Evolutionary conservation across 2,888 invertebrate species (phyloP).

Genomic region (Drosophila ustulata): DNA sequence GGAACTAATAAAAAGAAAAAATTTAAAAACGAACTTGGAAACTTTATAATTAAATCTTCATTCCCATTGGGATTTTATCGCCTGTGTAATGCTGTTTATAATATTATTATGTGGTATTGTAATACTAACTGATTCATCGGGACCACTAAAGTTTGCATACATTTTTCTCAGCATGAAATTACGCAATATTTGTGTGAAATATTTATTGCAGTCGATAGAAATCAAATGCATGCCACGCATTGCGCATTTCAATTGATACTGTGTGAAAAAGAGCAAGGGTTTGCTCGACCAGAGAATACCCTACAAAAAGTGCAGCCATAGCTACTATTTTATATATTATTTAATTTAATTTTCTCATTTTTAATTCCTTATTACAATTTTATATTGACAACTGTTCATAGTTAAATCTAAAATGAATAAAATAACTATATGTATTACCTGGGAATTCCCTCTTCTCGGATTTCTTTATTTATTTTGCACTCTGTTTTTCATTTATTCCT

Average conservation of each 20-base stretch:
- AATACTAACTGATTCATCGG: slow-evolving; percentile 1
- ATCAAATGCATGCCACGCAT: not conserved
- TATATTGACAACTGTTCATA: too few species aligned
- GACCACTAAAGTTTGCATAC: not conserved
- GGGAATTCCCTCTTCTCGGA: too few species aligned
- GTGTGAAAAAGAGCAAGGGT: not conserved
- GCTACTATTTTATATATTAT: too few species aligned
- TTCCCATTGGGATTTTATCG: not conserved
- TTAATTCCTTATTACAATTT: too few species aligned
- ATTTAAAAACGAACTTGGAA: slow-evolving; percentile 7
- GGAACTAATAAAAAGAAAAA: slow-evolving; percentile 26
- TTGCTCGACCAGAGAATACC: not conserved
- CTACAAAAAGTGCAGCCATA: not conserved
- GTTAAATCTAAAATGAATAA: too few species aligned
- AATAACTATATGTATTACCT: too few species aligned
- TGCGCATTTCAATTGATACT: slow-evolving; percentile 1
- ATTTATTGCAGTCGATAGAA: not conserved
- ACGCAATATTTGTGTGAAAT: not conserved
- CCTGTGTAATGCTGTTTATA: too few species aligned
- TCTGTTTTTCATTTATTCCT: not conserved
- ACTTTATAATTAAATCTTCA: not conserved
- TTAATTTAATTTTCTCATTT: too few species aligned
- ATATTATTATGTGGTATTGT: not conserved
- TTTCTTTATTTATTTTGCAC: too few species aligned
- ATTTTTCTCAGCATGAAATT: not conserved